Evolutionary conservation across 2,888 invertebrate species (phyloP).

Genomic region (Chrysina gloriosa): DNA sequence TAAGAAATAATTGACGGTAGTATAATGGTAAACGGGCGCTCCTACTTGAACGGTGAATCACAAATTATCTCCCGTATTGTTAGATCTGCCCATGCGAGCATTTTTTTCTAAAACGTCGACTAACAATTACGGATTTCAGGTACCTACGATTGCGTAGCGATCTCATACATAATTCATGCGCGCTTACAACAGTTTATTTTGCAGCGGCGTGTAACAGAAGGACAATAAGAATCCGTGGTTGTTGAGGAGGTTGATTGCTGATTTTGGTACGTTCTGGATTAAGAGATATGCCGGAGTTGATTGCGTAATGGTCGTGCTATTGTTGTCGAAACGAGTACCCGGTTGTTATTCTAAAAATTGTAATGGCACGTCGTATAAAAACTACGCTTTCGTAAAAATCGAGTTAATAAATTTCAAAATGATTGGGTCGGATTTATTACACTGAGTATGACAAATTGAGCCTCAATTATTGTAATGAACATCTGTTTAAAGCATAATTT

Average conservation of each 20-base stretch:
- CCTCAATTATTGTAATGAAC: too few relatives aligned
- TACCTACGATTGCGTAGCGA: conserved; percentile 14
- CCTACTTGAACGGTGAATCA: conserved; percentile 6
- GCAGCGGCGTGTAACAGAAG: neutral
- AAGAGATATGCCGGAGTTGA: too few relatives aligned
- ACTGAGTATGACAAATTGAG: too few relatives aligned
- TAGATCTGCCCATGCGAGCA: neutral
- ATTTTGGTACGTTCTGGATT: neutral
- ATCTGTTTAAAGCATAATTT: too few relatives aligned
- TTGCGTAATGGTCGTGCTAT: too few relatives aligned
- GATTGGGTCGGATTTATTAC: too few relatives aligned
- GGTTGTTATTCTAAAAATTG: too few relatives aligned
- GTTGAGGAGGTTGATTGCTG: neutral
- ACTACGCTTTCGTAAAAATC: too few relatives aligned
- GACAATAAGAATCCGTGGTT: neutral
- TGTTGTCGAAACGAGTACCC: too few relatives aligned
- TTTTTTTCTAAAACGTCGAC: neutral
- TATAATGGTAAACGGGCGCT: conserved; percentile 5
- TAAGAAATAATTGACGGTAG: neutral
- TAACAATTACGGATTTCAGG: conserved; percentile 12
- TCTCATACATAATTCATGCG: conserved; percentile 14
- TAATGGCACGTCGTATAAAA: too few relatives aligned
- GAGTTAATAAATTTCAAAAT: too few relatives aligned
- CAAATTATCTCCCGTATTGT: conserved; percentile 18
- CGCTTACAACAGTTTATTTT: conserved; percentile 1